Base-by-base conservation (phyloP, 2,113 vertebrate species). In the Syngnathus typhle region DNA sequence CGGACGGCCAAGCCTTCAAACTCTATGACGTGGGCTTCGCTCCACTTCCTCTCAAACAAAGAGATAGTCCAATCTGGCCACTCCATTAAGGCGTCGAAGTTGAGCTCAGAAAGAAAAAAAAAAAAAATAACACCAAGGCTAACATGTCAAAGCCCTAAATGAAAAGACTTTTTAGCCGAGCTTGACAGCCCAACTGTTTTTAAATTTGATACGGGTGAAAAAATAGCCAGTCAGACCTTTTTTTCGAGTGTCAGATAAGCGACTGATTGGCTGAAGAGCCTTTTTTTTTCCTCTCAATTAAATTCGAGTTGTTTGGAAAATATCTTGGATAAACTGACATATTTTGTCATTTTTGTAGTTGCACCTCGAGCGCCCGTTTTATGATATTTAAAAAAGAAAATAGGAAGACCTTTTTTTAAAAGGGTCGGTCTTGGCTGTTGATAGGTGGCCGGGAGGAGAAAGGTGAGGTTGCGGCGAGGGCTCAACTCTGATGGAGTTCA, bases 221-320 rank as follows among this genome's bases (percentile, higher is more conserved):
- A 64, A 70, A 60, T 18, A 46, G 69, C 72, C 69, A 69, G 52
- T 12, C 21, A 75, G 78, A 69, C 73, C 69, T 83, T 87, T 87
- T 76, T 66, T 80, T 77, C 68, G 52, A 18, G 65, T 73, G 72
- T 13, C 23, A 27, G 54, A 56, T 11, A 55, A 23, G 21, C 23
- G 23, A 23, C 23, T 15, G 27, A 58, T 15, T 36, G 27, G 27
- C 27, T 27, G 27, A 6, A 27, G 27, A 58, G 13, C 21, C 51
- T 10, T 23, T 12, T 10, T n/a, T 9, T 8, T 4, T 23, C n/a
- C n/a, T 2, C 1, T 44, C 16, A 49, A 49, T 49, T 49, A 19
- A 49, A 49, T 19, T 1, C 46, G 16, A 16, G 4, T 49, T 49
- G 10, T 11, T 43, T 43, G 41, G 41, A 8, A 11, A 43, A 11